Evolutionary conservation across 2,113 vertebrate genomes (phyloP), one percentile per base, ranked within the genome.

Genomic region (Carollia perspicillata): DNA sequence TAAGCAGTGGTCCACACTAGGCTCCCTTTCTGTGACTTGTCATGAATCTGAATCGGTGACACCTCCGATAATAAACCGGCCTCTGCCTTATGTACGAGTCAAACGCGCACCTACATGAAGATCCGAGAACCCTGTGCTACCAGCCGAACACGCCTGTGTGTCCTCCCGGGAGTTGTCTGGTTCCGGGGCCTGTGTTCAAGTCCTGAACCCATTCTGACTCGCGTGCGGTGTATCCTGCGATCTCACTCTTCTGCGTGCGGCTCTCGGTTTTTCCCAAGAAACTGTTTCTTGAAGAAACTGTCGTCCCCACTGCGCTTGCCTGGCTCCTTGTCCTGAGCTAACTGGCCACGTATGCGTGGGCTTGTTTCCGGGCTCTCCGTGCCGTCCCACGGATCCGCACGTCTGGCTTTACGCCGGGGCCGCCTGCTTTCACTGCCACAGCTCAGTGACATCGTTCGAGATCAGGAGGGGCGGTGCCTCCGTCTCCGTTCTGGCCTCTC

Each of bases 1-100:
- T 26, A 6, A 60, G 58, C 58, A 7, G 2, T 9, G 23, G 8
- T 28, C 23, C 58, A 4, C 9, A 0, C 58, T 0, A 1, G 60
- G 28, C 28, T 30, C 11, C 60, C 60, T 30, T 63, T 30, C 60
- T 6, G 28, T 12, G 60, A 30, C 58, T 30, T 63, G 60, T 5
- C 11, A 11, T 13, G 1, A 28, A 17, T 80, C 58, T 65, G 40
- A 66, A 11, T n/a, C 20, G 44, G 55, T 30, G 37, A 85, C n/a
- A 28, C 12, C n/a, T 66, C 69, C 40, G 23, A 26, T 83, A 72
- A 63, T 26, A 78, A 23, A 35, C 33, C 71, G 60, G 4, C 33
- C 9, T 75, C 1, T 69, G 44, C 17, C 55, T n/a, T 1, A 2
- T 18, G 12, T 51, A 33, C 9, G 71, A 23, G 53, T 13, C 53